phyloP scores from a whole-genome alignment of 2,888 invertebrate genomes.

The Carterocephalus palaemon region DNA sequence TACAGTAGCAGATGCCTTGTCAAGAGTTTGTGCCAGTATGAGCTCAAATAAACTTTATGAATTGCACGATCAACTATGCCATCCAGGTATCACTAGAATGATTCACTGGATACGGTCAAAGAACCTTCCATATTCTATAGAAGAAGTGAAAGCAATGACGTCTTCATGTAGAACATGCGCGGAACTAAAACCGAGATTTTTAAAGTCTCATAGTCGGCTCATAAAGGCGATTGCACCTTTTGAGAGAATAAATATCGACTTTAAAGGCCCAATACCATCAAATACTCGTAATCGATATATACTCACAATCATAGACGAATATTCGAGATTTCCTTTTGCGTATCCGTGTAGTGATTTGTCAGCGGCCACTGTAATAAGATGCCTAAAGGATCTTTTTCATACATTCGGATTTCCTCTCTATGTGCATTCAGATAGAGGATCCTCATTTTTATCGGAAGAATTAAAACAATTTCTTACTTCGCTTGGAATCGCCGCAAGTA shows the following conservation, averaged over 20 bases:
- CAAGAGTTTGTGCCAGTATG: too few species aligned
- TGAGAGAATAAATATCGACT: constrained; percentile 28
- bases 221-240: constrained; percentile 28
- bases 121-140: constrained; percentile 24
- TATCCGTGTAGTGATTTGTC: too few species aligned
- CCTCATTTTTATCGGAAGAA: too few species aligned
- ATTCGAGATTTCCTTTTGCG: constrained; percentile 23
- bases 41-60: too few species aligned
- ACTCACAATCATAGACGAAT: constrained; percentile 29
- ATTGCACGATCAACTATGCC: too few species aligned
- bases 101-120: constrained; percentile 22
- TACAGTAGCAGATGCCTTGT: too few species aligned
- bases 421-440: too few species aligned
- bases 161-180: constrained; percentile 22
- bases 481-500: too few species aligned
- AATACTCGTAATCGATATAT: constrained; percentile 25
- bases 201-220: constrained; percentile 3
- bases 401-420: too few species aligned
- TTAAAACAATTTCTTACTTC: too few species aligned
- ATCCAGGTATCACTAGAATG: constrained; percentile 16
- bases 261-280: constrained; percentile 29
- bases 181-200: constrained; percentile 26
- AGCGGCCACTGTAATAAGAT: too few species aligned
- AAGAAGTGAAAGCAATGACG: constrained; percentile 24
- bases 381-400: too few species aligned